These are phyloP conservation scores for Illadopsis cleaveri DNA, from an alignment of 2,113 vertebrate species.

Conservation along the genomic window DNA sequence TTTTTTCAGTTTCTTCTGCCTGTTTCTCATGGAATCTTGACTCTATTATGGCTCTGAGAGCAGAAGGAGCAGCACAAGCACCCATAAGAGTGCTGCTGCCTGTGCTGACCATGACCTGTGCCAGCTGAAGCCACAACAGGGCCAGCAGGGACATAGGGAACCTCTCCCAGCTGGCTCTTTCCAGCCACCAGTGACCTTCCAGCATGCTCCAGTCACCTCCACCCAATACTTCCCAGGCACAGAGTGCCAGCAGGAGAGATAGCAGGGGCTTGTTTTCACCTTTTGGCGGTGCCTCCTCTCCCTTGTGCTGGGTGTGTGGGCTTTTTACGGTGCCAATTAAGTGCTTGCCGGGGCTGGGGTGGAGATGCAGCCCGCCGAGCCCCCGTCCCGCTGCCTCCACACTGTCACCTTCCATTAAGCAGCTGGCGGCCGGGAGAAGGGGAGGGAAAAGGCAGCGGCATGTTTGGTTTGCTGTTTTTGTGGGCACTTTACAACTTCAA, in stretches of 20 bases:
- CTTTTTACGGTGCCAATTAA: neutral
- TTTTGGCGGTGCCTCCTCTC: rapidly evolving
- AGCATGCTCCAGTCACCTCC: neutral
- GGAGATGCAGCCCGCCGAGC: neutral
- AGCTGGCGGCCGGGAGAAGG: neutral
- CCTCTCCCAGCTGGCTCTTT: neutral
- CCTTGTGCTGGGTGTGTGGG: neutral
- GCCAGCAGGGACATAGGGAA: neutral
- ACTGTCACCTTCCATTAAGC: conserved; percentile 38
- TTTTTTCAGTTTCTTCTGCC: neutral
- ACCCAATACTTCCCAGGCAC: neutral
- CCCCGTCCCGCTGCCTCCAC: neutral
- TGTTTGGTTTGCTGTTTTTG: conserved; percentile 58
- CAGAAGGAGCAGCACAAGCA: neutral
- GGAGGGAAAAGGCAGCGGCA: neutral
- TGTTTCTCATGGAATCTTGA: neutral
- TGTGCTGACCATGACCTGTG: neutral
- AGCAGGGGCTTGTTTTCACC: neutral
- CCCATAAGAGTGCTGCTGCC: neutral
- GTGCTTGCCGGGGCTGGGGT: neutral
- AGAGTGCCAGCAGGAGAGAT: neutral
- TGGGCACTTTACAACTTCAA: conserved; percentile 54
- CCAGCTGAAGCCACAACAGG: neutral
- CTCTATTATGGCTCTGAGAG: neutral
- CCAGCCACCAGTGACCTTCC: neutral